phyloP scores from a whole-genome alignment of 2,888 invertebrate species.

The Cheilosia grossa region DNA sequence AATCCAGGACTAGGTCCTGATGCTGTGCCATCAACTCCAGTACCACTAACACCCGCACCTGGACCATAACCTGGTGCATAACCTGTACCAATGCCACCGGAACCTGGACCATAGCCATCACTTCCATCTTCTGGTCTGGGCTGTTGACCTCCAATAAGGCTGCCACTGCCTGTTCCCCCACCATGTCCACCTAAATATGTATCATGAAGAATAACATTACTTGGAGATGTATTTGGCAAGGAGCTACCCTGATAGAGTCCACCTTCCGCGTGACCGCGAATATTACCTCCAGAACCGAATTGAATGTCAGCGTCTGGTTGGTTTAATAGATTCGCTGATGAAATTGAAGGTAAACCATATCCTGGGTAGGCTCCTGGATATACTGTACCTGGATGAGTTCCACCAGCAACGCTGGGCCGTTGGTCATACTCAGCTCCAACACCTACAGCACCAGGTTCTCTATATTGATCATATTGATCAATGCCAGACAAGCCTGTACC shows the following conservation, averaged over 20 bases:
- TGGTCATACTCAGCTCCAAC: conserved; percentile 35
- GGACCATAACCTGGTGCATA: not conserved
- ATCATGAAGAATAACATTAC: conserved; percentile 4
- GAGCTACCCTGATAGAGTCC: conserved; percentile 28
- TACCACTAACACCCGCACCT: conserved; percentile 21
- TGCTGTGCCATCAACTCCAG: not conserved
- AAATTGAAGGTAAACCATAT: conserved; percentile 26
- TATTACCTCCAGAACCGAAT: not conserved
- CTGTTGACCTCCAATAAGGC: conserved; percentile 1
- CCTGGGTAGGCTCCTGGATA: not conserved
- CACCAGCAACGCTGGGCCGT: conserved; percentile 31
- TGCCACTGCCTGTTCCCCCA: conserved; percentile 30
- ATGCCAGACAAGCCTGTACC: too few species aligned
- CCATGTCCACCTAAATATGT: conserved; percentile 13
- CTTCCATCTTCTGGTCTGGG: not conserved
- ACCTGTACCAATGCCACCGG: too few species aligned
- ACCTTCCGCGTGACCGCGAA: conserved; percentile 15
- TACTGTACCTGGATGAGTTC: conserved; percentile 49
- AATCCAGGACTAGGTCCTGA: conserved; percentile 20
- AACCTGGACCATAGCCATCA: too few species aligned
- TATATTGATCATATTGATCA: conserved; percentile 46
- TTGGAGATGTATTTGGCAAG: not conserved
- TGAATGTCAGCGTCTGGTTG: too few species aligned
- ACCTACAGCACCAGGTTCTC: conserved; percentile 39
- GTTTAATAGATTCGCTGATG: too few species aligned